Evolutionary conservation across 2,797 vertebrate species (phyloP).

Genomic region (Enteromius argenteus): DNA sequence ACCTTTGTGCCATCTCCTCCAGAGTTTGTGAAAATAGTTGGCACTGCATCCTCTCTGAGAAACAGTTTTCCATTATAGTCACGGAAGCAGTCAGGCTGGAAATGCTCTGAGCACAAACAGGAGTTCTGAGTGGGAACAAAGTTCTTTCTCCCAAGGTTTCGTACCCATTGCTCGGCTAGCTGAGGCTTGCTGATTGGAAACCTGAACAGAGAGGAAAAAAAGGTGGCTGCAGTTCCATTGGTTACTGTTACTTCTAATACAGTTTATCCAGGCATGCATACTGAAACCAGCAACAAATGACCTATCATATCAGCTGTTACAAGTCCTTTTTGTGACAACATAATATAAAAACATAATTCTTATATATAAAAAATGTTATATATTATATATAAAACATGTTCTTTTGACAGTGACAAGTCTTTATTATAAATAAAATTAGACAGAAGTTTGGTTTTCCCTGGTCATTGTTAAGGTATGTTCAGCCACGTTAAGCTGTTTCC

Average conservation of each 20-base stretch:
- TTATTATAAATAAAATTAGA: no score
- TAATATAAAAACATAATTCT: no score
- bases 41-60: constrained; percentile 81
- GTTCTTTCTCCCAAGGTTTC: constrained; percentile 81
- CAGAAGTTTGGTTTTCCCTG: no score
- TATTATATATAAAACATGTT: no score
- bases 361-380: no score
- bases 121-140: constrained; percentile 81
- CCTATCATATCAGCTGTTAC: neutral
- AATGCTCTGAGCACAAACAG: constrained; percentile 83
- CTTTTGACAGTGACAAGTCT: no score
- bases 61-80: constrained; percentile 85
- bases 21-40: constrained; percentile 74
- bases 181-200: constrained; percentile 84
- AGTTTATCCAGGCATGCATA: neutral
- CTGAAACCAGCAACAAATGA: neutral
- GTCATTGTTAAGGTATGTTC: no score
- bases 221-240: neutral
- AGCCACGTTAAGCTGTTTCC: no score
- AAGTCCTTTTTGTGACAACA: neutral
- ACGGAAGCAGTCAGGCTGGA: constrained; percentile 81
- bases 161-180: constrained; percentile 81
- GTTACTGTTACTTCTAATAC: neutral
- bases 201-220: constrained; percentile 61
- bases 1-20: constrained; percentile 76